Percentiles rank a stretch among this genome's conserved stretches.
Evolutionary conservation across 2,797 vertebrate genomes (phyloP).

Genomic region (Ammospiza maritima): DNA sequence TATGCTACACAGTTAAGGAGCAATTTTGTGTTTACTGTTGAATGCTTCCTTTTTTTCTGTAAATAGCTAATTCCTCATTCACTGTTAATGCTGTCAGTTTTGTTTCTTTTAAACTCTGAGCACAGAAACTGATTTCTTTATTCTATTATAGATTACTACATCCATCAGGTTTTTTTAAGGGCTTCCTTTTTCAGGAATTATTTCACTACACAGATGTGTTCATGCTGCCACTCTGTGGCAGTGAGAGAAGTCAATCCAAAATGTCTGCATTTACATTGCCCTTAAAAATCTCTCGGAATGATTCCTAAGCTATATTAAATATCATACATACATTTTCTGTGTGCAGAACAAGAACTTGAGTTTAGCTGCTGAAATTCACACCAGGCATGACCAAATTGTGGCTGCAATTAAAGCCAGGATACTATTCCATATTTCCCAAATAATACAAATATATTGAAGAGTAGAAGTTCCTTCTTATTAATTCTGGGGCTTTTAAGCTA

Average conservation of each 20-base stretch:
- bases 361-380: background rate
- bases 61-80: background rate
- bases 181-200: background rate
- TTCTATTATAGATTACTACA: background rate
- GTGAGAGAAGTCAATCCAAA: background rate
- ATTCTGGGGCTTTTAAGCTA: background rate
- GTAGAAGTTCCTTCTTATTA: background rate
- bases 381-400: background rate
- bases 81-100: background rate
- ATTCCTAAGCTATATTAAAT: background rate
- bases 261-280: background rate
- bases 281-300: background rate
- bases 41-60: background rate
- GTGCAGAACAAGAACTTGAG: background rate
- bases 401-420: background rate
- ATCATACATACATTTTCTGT: background rate
- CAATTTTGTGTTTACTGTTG: background rate
- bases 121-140: background rate
- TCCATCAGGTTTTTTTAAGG: background rate
- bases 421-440: background rate
- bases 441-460: background rate
- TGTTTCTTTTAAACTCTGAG: background rate
- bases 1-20: background rate
- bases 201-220: background rate
- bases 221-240: constrained; percentile 57